Conservation (phyloP, 2,888 invertebrate genomes). For the Theodoxus fluviatilis region DNA sequence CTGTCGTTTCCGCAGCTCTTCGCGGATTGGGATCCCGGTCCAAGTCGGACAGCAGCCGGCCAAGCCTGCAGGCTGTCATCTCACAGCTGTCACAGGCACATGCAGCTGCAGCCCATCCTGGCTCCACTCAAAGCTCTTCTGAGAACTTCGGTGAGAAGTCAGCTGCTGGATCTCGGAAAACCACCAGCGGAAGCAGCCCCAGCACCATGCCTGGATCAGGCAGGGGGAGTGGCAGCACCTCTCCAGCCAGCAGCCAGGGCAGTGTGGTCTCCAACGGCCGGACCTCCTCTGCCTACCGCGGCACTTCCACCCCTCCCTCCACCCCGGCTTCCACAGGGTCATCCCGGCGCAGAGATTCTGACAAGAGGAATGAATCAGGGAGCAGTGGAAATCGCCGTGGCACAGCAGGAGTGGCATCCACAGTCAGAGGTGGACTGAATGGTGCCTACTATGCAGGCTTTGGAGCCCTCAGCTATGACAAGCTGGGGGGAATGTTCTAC, state of each 20-base stretch:
- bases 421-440: slow-evolving; percentile 5
- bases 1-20: too few species aligned
- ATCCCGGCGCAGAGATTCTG: slow-evolving; percentile 17
- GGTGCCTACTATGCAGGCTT: slow-evolving; percentile 24
- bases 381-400: too few species aligned
- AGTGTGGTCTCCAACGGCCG: neutral
- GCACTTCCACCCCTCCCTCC: neutral
- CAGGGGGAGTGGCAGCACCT: neutral
- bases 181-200: neutral
- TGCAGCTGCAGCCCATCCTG: neutral
- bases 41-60: slow-evolving; percentile 32
- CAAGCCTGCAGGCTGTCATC: slow-evolving; percentile 45
- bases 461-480: slow-evolving; percentile 33
- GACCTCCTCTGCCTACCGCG: neutral
- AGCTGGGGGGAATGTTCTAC: slow-evolving; percentile 42
- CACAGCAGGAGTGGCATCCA: too few species aligned
- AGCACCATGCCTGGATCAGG: slow-evolving; percentile 21
- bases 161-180: neutral
- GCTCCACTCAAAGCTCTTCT: too few species aligned
- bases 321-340: slow-evolving; percentile 1
- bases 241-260: slow-evolving; percentile 22
- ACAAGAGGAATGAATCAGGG: too few species aligned
- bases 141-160: too few species aligned
- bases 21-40: too few species aligned
- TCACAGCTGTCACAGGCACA: slow-evolving; percentile 46